Base-by-base conservation (phyloP, 2,888 invertebrate genomes). In the Pterobdella sp. region DNA sequence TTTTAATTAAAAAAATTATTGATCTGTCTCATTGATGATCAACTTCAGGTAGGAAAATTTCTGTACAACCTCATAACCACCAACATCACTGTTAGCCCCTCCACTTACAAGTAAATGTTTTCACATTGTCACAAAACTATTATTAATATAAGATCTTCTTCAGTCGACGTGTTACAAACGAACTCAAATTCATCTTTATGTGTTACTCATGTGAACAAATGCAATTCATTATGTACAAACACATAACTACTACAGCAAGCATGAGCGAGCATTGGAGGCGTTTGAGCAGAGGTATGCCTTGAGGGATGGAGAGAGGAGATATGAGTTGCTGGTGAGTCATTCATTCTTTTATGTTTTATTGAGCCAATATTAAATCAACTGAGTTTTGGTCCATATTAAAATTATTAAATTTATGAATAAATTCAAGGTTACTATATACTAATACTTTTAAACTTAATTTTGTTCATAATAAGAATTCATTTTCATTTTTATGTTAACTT, bases 361-460 rank as follows among this genome's bases (percentile, higher is more conserved):
- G 26, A 14, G 18, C 42, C 18, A 42, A 42, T 42, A 42, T 14
- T 42, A n/a, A n/a, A n/a, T n/a, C n/a, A n/a, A n/a, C n/a, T n/a
- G n/a, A n/a, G n/a, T n/a, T n/a, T n/a, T n/a, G n/a, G n/a, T n/a
- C n/a, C n/a, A n/a, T n/a, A n/a, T 34, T 3, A 37, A 72, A 34
- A 68, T 74, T 42, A 35, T 73, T n/a, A 35, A 72, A 22, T 74
- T 74, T 0, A 66, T 73, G 29, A 78, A 80, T 68, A 80, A 81
- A 77, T 73, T 81, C 35, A 80, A 79, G 78, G 81, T 81, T 72
- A 63, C 75, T 65, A 56, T 66, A 14, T 7, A 29, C 56, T 69
- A 1, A 4, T 22, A n/a, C 22, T 56, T 10, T 32, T 29, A 22
- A 22, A 63, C 18, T 36, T 26, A 73, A 18, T n/a, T 36, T 26